Base-by-base conservation (phyloP, 2,113 vertebrate species). In the Nothocercus nigrocapillus region DNA sequence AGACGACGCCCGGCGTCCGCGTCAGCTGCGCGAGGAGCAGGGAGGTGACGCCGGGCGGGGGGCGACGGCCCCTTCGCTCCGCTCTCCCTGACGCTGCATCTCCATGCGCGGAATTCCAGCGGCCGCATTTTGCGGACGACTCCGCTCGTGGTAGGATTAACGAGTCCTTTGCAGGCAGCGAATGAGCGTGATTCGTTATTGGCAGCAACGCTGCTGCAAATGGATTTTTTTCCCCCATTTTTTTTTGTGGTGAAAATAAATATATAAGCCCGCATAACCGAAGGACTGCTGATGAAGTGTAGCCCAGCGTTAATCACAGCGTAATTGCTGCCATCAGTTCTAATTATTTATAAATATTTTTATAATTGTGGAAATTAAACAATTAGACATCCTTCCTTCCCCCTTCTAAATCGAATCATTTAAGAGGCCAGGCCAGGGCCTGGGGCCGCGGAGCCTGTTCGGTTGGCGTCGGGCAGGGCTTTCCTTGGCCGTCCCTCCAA, bases 381-480 rank as follows among this genome's bases (percentile, higher is more conserved):
- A 80, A 88, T 95, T 93, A 94, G 82, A 83, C 89, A 75, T 95
- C 91, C 96, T 97, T 97, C 93, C 91, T 96, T 96, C 88, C 93
- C 75, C 63, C 76, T 82, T 59, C 79, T 47, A 91, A 95, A 94
- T 91, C 72, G 11, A 93, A 95, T 95, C 78, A 22, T 76, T 49
- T 73, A 9, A 7, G 70, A 88, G 91, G 34, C 67, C 94, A 85
- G 87, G 82, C 93, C 51, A 70, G 22, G 25, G 53, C 1, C 87
- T 66, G 78, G 69, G 53, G 67, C 61, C 0, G 59, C 1, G 0
- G 44, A 87, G n/a, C 42, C 7, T 0, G 0, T 62, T 81, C 24
- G 53, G 3, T 16, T 11, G 27, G 13, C 53, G 25, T 18, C 45
- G 19, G 45, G 45, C 45, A 20, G 45, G 45, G 45, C 8, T 21